Base-by-base conservation (phyloP, 2,113 vertebrate genomes). In the Bubo blakistoni region DNA sequence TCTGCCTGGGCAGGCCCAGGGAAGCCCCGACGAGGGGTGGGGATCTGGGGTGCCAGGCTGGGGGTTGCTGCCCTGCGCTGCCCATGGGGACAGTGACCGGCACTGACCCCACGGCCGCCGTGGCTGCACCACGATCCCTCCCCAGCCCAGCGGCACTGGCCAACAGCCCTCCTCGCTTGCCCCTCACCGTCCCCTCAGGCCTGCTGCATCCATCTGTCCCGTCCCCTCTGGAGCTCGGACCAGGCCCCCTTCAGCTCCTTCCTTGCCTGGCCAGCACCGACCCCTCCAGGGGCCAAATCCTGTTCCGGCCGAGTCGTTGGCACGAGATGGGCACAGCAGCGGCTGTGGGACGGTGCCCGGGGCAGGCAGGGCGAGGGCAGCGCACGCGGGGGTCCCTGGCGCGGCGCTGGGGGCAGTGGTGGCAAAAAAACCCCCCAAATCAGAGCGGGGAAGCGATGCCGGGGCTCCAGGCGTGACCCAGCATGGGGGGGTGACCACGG, bases 321-420 rank as follows among this genome's bases (percentile, higher is more conserved):
- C 40, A 19, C 1, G 10, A 6, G n/a, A 2, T 13, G 42, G 24
- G 18, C 54, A 46, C 2, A 13, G 67, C 4, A 5, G 55, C 4
- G 5, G 21, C 54, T 3, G 17, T 18, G 4, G 30, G 52, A 11
- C 52, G 77, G 58, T 51, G 52, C 40, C 46, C 6, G 4, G 42
- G 42, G 34, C 13, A 11, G 36, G 57, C 18, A 27, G 34, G 57
- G 6, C 38, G 11, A 11, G 67, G 44, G 38, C n/a, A 16, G 11
- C 12, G 0, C 59, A 25, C 25, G 0, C 4, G 8, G 47, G 42
- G 10, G 3, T 44, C 7, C 85, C 46, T 2, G 2, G 16, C 0
- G 2, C 10, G 5, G 15, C 17, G 40, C 27, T 8, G 59, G 29
- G 16, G 30, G 13, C 38, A 49, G 36, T 1, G 52, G 22, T 14